These are phyloP conservation scores for Protobothrops flavoviridis DNA, from an alignment of 2,113 vertebrate species.

Conservation along the genomic window DNA sequence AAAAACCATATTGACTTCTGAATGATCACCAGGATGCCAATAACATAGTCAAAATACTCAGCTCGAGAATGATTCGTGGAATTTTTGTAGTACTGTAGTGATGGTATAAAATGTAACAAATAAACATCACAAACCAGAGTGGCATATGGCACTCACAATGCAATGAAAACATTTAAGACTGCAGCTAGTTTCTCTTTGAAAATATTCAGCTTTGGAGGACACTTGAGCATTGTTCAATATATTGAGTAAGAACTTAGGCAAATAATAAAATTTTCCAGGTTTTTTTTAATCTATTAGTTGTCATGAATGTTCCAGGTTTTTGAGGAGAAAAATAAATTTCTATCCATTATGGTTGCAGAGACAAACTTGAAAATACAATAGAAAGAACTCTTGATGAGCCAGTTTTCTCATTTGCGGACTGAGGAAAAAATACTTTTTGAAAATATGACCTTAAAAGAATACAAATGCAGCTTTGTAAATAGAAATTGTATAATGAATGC, in stretches of 20 bases:
- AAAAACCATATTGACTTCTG: background rate
- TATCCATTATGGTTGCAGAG: background rate
- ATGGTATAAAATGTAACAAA: background rate
- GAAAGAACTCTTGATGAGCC: background rate
- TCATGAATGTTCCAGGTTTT: background rate
- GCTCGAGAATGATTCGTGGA: background rate
- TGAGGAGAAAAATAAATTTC: background rate
- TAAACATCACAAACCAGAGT: background rate
- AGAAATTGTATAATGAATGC: background rate
- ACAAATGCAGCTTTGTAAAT: background rate
- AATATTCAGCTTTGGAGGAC: background rate
- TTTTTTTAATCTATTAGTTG: background rate
- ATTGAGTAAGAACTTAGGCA: background rate
- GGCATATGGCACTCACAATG: background rate
- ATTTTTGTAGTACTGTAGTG: background rate
- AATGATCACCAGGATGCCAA: background rate
- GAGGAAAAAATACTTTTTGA: background rate
- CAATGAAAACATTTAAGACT: background rate
- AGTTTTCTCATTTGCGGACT: background rate
- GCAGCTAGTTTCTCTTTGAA: background rate
- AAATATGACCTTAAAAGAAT: background rate
- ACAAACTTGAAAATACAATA: background rate
- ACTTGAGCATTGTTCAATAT: background rate
- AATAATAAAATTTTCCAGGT: background rate
- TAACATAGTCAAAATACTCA: background rate